A percentile compares a stretch with the other conserved stretches of the same genome.
Evolutionary conservation across 2,888 invertebrate genomes (phyloP).

Genomic region (Agonopterix heracliana): DNA sequence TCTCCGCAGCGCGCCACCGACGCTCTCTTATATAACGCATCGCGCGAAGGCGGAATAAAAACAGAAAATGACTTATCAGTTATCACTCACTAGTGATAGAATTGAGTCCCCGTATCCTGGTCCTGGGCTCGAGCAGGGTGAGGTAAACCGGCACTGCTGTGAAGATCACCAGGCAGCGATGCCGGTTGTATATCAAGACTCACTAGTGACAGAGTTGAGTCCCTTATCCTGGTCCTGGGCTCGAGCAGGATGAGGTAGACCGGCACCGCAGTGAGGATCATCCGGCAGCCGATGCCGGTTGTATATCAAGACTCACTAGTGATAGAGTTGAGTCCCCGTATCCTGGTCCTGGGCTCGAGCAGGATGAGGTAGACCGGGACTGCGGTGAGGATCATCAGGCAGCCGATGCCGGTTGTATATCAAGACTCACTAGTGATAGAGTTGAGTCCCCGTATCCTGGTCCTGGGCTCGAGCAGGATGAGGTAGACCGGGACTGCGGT

Average conservation of each 20-base stretch:
- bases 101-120: constrained; percentile 43
- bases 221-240: constrained; percentile 77
- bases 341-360: constrained; percentile 82
- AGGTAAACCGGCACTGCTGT: constrained; percentile 92
- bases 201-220: constrained; percentile 31
- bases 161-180: constrained; percentile 92
- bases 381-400: constrained; percentile 92
- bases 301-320: too few species aligned
- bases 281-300: constrained; percentile 91
- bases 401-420: constrained; percentile 91
- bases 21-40: too few species aligned
- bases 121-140: constrained; percentile 86
- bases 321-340: constrained; percentile 37
- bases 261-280: constrained; percentile 92
- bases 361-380: constrained; percentile 91
- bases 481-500: constrained; percentile 92
- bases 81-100: constrained; percentile 39
- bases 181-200: too few species aligned
- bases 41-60: too few species aligned
- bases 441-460: constrained; percentile 44
- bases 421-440: too few species aligned
- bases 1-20: too few species aligned
- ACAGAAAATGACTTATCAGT: constrained; percentile 36
- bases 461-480: constrained; percentile 86
- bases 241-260: constrained; percentile 88